Evolutionary conservation across 2,113 vertebrate species (phyloP).

Genomic region (Pollimyrus isidori): DNA sequence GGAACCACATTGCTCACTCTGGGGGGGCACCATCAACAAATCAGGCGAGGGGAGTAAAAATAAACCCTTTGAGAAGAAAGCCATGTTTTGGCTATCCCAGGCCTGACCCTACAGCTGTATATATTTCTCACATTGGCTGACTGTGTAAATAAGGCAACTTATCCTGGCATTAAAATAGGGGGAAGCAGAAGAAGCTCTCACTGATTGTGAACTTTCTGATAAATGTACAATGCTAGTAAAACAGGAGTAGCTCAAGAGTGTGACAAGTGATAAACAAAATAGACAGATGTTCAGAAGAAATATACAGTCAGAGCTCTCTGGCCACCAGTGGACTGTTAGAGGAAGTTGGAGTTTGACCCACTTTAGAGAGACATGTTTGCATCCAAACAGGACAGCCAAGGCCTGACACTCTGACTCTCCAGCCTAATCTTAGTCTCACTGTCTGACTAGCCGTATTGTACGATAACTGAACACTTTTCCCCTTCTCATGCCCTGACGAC

Average conservation of each 20-base stretch:
- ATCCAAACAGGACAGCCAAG: not conserved
- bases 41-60: not conserved
- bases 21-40: not conserved
- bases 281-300: not conserved
- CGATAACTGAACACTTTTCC: not conserved
- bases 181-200: not conserved
- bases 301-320: not conserved
- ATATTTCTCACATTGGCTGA: not conserved
- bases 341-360: not conserved
- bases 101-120: not conserved
- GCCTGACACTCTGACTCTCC: not conserved
- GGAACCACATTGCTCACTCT: not conserved
- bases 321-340: not conserved
- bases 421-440: not conserved
- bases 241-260: not conserved
- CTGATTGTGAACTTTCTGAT: not conserved
- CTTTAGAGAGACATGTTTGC: not conserved
- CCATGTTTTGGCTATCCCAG: not conserved
- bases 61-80: not conserved
- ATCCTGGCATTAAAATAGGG: not conserved
- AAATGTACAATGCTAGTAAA: not conserved
- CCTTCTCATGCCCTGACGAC: not conserved
- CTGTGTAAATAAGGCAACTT: not conserved
- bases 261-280: not conserved
- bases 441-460: not conserved